Base-by-base conservation (phyloP, 1,140 invertebrate species). In the Calliphora vicina region DNA sequence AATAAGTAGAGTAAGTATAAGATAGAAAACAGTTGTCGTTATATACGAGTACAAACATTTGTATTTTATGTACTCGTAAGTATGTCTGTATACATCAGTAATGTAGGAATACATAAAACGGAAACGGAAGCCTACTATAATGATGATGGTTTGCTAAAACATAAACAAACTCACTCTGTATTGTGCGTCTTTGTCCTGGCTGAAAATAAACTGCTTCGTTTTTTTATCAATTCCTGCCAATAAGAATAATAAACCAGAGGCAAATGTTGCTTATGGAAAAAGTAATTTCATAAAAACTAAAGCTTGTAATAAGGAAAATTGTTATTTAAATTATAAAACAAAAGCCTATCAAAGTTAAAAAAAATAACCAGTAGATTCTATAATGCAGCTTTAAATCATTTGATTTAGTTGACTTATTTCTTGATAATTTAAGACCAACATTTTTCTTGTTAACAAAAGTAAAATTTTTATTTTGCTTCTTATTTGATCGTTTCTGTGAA, bases 101-200 rank as follows among this genome's bases (percentile, higher is more conserved):
- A n/a, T 43, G 35, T 13, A 78, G n/a, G 13, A 35, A 43, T n/a
- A 76, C 73, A 76, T 35, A 17, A 72, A 83, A 71, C 74, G 82
- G 82, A 83, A 83, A 83, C 82, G 82, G 82, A 83, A 83, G 78
- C 76, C 57, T 80, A 57, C 74, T 50, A 71, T 83, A 83, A 83
- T 83, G 82, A 83, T 76, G 29, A 17, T 67, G 42, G 57, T 78
- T 78, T 78, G 35, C 35, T 35, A 35, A 9, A 35, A 76, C 73
- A 76, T 76, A 76, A 67, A 76, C 29, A 76, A n/a, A 27, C 71
- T 17, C 17, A 57, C 45, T 12, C 17, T 50, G 45, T 50, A 3
- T n/a, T 50, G 45, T 67, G 27, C n/a, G n/a, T 15, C 15, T 35
- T 35, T 17, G 13, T 2, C 42, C n/a, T 43, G 35, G 17, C 23